Base-by-base conservation (phyloP, 2,888 invertebrate species). In the Camptogramma bilineatum region DNA sequence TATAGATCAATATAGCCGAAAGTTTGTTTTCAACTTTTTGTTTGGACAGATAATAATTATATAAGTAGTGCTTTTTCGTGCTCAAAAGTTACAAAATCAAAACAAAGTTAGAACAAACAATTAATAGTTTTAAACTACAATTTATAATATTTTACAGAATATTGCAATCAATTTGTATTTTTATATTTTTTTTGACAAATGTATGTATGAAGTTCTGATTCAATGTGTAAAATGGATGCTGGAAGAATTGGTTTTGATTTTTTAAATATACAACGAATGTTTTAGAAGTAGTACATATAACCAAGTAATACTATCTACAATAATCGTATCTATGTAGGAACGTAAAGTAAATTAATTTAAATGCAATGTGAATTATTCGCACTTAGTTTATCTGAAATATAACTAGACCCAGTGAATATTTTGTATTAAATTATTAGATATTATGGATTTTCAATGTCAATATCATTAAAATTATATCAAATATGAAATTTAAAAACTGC, bases 401-500 rank as follows among this genome's bases (percentile, higher is more conserved):
- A 4, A 39, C 13, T 39, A 39, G 34, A 13, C n/a, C 21, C 48
- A 13, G 10, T 13, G 44, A 44, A 44, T 44, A 10, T 21, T 10
- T 5, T 4, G 4, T n/a, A 21, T 48, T 21, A 10, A 19, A 13
- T 21, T 17, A 18, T 13, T 19, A n/a, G 10, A 18, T 48, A 19
- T 10, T 18, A 19, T 21, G 9, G n/a, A 48, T 19, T 13, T 48
- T 48, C 16, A 46, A 53, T 53, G 21, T 21, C 16, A 53, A n/a
- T 21, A 39, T 42, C 9, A 21, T 48, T 19, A 53, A 56, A 55
- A 21, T 50, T 50, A n/a, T 62, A 62, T 51, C 50, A 47, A 52
- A 51, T 42, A 44, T 48, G 34, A n/a, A 24, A 61, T 28, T 44
- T 34, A 50, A 50, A 58, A 82, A 80, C 70, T 85, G 88, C 88